Conservation (phyloP, 2,888 invertebrate species). For the Diploptera punctata region DNA sequence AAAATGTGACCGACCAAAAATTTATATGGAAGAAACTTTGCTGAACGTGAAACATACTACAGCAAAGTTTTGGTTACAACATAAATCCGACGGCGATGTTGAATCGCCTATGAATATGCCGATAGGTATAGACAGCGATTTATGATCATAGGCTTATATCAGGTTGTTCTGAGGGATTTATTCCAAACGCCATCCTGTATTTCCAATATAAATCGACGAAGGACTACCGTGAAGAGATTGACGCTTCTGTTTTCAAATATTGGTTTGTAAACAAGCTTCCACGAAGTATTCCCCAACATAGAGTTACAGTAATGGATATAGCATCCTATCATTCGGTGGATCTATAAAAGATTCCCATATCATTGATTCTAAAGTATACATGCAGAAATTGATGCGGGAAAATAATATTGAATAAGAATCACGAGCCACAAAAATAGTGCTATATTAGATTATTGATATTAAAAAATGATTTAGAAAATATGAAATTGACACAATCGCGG, state of each 20-base stretch:
- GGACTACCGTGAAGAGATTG: no score
- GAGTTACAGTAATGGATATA: neutral
- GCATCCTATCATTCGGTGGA: no score
- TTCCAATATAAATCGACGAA: neutral
- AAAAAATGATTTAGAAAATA: neutral
- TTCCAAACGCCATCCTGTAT: neutral
- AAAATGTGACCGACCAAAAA: neutral
- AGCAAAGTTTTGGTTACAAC: no score
- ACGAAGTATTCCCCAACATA: neutral
- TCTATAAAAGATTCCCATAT: no score
- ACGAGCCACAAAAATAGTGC: neutral
- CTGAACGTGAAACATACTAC: neutral
- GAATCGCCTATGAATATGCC: neutral
- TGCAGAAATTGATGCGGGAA: no score
- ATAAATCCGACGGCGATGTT: no score
- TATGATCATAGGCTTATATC: neutral
- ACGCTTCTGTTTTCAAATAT: neutral
- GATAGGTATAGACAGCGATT: neutral
- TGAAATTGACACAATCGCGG: no score
- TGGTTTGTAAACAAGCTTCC: neutral
- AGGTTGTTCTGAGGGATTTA: no score
- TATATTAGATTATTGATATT: neutral
- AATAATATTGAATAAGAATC: neutral
- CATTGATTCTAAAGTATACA: no score
- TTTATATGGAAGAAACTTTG: conserved; percentile 1